phyloP scores from a whole-genome alignment of 2,113 vertebrate species.

The Hystrix cristata region DNA sequence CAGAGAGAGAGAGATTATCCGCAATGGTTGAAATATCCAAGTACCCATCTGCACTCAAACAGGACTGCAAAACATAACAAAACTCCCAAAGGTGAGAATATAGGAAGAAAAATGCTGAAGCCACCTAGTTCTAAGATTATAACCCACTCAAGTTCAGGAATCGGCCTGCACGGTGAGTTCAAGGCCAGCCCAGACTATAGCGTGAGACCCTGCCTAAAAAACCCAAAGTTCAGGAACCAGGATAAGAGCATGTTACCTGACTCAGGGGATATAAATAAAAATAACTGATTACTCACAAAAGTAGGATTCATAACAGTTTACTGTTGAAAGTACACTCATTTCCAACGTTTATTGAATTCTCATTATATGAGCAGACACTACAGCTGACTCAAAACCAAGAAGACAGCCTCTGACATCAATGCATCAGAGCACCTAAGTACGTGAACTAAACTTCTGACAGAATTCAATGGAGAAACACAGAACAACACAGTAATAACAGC shows the following conservation, averaged over 20 bases:
- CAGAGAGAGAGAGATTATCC: background rate
- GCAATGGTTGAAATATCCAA: background rate
- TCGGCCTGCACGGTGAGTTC: background rate
- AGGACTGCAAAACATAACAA: background rate
- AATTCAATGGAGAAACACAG: background rate
- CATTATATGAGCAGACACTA: background rate
- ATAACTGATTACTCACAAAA: background rate
- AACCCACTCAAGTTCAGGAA: conserved; percentile 25
- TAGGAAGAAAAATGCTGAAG: background rate
- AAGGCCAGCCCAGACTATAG: background rate
- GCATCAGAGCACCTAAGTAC: background rate
- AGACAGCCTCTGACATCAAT: background rate
- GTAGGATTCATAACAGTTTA: background rate
- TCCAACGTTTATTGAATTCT: conserved; percentile 24
- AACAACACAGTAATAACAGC: background rate
- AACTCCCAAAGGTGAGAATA: background rate
- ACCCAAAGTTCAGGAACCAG: background rate
- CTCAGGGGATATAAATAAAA: background rate
- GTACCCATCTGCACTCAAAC: background rate
- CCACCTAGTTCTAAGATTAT: background rate
- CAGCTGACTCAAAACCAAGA: background rate
- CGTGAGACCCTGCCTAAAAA: background rate
- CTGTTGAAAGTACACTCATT: background rate
- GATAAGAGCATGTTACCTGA: background rate
- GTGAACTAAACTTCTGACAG: background rate